phyloP scores from a whole-genome alignment of 2,113 vertebrate genomes.

The Pseudorhombus dupliciocellatus region DNA sequence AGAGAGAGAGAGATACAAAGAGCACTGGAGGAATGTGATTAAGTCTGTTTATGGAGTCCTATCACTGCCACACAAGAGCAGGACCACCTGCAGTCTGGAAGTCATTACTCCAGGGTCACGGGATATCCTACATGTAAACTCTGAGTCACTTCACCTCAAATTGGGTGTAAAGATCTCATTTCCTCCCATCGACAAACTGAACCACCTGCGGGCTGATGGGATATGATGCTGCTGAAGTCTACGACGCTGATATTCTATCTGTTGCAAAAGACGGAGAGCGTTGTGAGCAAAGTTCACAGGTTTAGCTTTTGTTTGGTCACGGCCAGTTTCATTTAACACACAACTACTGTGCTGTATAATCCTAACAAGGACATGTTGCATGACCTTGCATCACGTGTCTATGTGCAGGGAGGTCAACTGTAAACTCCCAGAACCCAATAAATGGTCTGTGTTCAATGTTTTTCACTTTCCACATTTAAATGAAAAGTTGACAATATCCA shows the following conservation, averaged over 20 bases:
- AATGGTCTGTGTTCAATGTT: too few species aligned
- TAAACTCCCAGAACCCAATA: background rate
- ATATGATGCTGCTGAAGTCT: slow-evolving; percentile 64
- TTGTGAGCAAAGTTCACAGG: background rate
- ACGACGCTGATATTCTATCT: slow-evolving; percentile 51
- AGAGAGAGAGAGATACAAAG: slow-evolving; percentile 22
- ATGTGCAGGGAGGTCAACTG: background rate
- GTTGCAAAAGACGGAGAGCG: slow-evolving; percentile 8
- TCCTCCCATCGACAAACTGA: slow-evolving; percentile 94
- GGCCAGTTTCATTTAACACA: background rate
- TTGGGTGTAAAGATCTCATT: slow-evolving; percentile 99
- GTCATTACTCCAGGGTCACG: slow-evolving; percentile 94
- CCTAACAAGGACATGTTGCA: background rate
- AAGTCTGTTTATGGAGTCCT: slow-evolving; percentile 79
- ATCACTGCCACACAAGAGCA: slow-evolving; percentile 85
- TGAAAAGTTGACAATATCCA: too few species aligned
- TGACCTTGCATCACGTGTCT: background rate
- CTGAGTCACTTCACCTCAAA: slow-evolving; percentile 99
- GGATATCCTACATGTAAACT: slow-evolving; percentile 94
- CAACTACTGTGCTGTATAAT: background rate
- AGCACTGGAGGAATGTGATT: slow-evolving; percentile 71
- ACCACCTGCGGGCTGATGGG: slow-evolving; percentile 79
- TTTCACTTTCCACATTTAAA: too few species aligned
- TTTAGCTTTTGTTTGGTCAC: background rate
- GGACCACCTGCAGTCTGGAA: slow-evolving; percentile 97